Conservation (phyloP, 2,797 vertebrate genomes). For the Hippoglossus hippoglossus region DNA sequence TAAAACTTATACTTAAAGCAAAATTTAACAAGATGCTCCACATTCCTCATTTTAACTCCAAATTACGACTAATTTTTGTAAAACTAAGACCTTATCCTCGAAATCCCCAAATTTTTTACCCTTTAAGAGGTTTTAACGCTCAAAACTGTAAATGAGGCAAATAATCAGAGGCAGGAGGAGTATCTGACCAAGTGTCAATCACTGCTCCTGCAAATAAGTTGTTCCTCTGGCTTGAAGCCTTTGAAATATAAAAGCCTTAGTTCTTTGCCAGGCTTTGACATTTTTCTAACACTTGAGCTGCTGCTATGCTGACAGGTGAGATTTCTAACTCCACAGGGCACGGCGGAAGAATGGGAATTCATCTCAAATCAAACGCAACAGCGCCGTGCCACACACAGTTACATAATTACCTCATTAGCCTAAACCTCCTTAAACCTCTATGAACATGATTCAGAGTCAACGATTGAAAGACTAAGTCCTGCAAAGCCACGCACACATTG, state of each 20-base stretch:
- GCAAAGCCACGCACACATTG: neutral
- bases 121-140: no score
- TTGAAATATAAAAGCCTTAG: conserved; percentile 2
- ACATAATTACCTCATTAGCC: conserved; percentile 4
- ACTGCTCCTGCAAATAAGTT: neutral
- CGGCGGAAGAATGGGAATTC: conserved; percentile 15
- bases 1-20: no score
- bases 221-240: neutral
- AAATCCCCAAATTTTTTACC: no score
- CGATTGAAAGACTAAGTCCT: neutral
- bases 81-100: no score
- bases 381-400: neutral
- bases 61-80: no score
- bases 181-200: no score
- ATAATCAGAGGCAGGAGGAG: no score
- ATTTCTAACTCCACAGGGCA: conserved; percentile 17
- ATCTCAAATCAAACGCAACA: conserved; percentile 18
- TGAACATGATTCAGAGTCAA: neutral
- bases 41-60: no score
- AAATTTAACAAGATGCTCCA: no score
- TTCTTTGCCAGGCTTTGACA: conserved; percentile 1
- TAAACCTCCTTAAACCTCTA: neutral
- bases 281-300: conserved; percentile 5
- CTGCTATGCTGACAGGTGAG: conserved; percentile 44
- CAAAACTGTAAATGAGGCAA: no score